Conservation (phyloP, 1,140 invertebrate species). For the Lasioglossum albipes region DNA sequence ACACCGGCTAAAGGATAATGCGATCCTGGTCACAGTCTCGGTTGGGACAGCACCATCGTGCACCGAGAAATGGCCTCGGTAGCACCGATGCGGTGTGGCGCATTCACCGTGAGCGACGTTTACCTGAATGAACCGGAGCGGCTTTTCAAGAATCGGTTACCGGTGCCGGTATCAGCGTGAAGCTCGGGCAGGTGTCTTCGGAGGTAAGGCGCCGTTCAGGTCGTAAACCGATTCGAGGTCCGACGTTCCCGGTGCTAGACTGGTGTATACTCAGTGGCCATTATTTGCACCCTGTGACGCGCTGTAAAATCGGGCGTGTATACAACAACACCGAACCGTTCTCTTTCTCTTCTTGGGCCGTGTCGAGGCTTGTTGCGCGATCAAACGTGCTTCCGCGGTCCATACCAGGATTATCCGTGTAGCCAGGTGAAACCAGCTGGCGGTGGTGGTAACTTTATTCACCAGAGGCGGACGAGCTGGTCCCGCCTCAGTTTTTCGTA, state of each 20-base stretch:
- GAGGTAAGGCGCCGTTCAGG: constrained; percentile 40
- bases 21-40: too few species aligned
- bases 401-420: constrained; percentile 35
- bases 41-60: not conserved
- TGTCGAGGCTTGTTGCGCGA: not conserved
- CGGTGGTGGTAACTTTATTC: constrained; percentile 52
- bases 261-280: not conserved
- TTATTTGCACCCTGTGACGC: too few species aligned
- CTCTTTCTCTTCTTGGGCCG: too few species aligned
- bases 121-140: constrained; percentile 14
- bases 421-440: constrained; percentile 20
- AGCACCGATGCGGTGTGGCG: not conserved
- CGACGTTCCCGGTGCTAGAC: not conserved
- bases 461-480: not conserved
- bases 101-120: not conserved
- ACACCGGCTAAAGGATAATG: too few species aligned
- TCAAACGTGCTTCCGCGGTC: constrained; percentile 41
- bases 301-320: too few species aligned
- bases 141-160: constrained; percentile 28
- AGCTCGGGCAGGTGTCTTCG: constrained; percentile 29
- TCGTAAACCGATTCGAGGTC: constrained; percentile 48
- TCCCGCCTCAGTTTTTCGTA: constrained; percentile 24
- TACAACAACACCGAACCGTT: too few species aligned
- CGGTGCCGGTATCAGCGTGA: not conserved
- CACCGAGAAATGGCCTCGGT: not conserved